These are phyloP conservation scores for Gnathonemus echidnorhynchus DNA, from an alignment of 2,113 vertebrate genomes.

Conservation along the genomic window DNA sequence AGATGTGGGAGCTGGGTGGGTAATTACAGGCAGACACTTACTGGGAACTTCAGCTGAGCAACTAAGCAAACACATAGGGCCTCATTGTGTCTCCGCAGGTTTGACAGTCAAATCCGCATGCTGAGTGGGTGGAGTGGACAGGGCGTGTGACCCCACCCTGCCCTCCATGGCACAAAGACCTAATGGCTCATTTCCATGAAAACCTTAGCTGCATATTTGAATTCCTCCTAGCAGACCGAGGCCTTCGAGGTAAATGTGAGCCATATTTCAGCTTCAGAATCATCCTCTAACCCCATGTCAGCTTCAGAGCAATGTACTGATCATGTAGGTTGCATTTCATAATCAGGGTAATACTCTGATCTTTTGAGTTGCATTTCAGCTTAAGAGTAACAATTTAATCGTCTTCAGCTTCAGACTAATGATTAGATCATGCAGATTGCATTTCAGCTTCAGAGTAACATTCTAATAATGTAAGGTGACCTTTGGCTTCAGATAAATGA, in stretches of 20 bases:
- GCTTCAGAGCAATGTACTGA: neutral
- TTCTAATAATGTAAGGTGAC: neutral
- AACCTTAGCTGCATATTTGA: slow-evolving; percentile 19
- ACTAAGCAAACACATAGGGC: neutral
- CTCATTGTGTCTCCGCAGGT: slow-evolving; percentile 4
- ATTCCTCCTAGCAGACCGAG: neutral
- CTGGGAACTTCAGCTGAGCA: neutral
- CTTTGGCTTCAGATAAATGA: neutral
- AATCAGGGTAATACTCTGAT: neutral
- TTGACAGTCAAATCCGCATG: slow-evolving; percentile 30
- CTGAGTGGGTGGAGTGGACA: neutral
- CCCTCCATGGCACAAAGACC: neutral
- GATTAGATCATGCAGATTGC: neutral
- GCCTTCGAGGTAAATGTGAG: neutral
- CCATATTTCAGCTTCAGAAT: neutral
- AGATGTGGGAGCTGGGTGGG: neutral
- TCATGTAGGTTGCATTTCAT: neutral
- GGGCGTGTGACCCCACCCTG: neutral
- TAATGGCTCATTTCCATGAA: slow-evolving; percentile 13
- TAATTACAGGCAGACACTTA: neutral
- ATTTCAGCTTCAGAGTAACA: neutral
- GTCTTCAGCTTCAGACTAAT: neutral
- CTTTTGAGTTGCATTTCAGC: neutral
- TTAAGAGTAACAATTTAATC: neutral
- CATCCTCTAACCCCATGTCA: neutral